phyloP scores from a whole-genome alignment of 2,113 vertebrate species.

The Epinephelus moara region DNA sequence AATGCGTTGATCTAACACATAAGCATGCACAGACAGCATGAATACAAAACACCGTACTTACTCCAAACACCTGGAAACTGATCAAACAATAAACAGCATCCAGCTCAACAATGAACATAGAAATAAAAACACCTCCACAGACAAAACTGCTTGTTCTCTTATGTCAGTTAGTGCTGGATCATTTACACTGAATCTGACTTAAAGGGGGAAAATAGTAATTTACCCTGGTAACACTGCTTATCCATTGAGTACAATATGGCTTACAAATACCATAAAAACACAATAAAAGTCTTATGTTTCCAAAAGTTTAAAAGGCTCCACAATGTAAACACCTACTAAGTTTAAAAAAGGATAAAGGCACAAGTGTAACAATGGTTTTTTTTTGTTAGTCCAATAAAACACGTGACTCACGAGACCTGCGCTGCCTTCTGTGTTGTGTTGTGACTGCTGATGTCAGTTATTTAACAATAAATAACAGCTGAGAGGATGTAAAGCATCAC shows the following conservation, averaged over 20 bases:
- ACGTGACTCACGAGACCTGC: conserved; percentile 7
- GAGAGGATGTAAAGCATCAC: conserved; percentile 19
- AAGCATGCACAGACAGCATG: conserved; percentile 36
- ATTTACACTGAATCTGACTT: conserved; percentile 38
- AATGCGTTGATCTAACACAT: conserved; percentile 33
- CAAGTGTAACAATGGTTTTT: conserved; percentile 49
- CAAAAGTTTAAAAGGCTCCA: conserved; percentile 49
- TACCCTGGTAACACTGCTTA: conserved; percentile 48
- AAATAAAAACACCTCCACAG: neutral
- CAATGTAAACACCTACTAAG: conserved; percentile 38
- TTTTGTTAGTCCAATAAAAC: conserved; percentile 11
- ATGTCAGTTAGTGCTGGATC: conserved; percentile 5
- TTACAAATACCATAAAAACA: conserved; percentile 50
- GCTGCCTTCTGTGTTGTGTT: conserved; percentile 13
- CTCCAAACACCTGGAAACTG: conserved; percentile 21
- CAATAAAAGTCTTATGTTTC: conserved; percentile 10
- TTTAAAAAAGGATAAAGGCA: conserved; percentile 64
- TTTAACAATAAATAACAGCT: conserved; percentile 50
- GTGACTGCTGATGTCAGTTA: conserved; percentile 4
- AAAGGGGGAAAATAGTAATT: neutral
- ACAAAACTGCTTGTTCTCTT: conserved; percentile 32
- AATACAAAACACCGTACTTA: conserved; percentile 45
- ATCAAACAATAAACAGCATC: conserved; percentile 48
- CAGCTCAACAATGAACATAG: neutral
- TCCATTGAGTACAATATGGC: conserved; percentile 6